These are phyloP conservation scores for Xiphorhynchus erythropygius DNA, from an alignment of 2,797 vertebrate species.

Conservation along the genomic window DNA sequence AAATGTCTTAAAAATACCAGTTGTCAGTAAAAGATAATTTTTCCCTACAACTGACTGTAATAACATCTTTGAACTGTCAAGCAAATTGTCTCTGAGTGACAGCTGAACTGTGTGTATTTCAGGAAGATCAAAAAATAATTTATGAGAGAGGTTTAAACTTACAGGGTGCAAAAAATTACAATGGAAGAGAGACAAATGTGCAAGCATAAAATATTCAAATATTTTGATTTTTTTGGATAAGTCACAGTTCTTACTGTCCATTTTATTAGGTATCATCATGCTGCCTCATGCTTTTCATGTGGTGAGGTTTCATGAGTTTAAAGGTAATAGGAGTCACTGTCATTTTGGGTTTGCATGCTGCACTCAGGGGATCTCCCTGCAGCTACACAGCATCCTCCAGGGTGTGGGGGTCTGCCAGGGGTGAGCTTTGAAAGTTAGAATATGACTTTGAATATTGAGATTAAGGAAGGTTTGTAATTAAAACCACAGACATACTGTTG, in stretches of 20 bases:
- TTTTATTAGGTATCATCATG: neutral
- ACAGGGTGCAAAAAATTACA: neutral
- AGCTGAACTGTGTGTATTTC: constrained; percentile 19
- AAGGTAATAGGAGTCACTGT: neutral
- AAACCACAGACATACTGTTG: neutral
- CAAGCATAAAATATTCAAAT: neutral
- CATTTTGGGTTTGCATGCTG: neutral
- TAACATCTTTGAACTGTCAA: constrained; percentile 58
- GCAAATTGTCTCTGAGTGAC: neutral
- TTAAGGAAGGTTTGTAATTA: neutral
- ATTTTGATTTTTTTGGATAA: neutral
- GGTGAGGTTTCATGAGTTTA: neutral
- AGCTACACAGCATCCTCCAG: neutral
- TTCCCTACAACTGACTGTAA: neutral
- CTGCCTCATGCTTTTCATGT: accelerated
- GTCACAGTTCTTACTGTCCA: neutral
- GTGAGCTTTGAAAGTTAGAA: neutral
- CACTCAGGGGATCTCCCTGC: neutral
- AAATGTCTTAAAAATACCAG: constrained; percentile 33
- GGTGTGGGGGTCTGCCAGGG: neutral
- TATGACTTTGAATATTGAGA: neutral
- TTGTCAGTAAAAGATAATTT: constrained; percentile 40
- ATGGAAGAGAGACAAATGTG: neutral
- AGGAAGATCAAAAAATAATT: constrained; percentile 37
- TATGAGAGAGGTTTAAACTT: constrained; percentile 1